Conservation (phyloP, 2,113 vertebrate species). For the Hylia prasina region DNA sequence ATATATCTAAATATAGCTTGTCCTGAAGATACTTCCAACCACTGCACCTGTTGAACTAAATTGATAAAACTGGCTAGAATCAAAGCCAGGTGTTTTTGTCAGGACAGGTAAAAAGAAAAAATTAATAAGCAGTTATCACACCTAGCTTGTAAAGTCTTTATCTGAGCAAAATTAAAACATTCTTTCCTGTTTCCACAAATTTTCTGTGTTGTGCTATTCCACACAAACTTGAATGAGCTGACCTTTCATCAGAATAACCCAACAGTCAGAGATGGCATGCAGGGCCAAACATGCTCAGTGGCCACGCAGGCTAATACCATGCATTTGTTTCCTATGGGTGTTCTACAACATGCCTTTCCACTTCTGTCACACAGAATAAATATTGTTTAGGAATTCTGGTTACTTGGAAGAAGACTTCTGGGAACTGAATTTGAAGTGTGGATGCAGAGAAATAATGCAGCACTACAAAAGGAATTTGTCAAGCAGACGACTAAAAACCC, state of each 20-base stretch:
- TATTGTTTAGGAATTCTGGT: conserved; percentile 57
- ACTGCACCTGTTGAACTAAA: background rate
- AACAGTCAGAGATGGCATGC: background rate
- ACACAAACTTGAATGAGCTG: background rate
- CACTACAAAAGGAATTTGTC: background rate
- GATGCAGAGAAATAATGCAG: background rate
- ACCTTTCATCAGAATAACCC: background rate
- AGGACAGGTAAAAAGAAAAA: background rate
- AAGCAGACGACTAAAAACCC: background rate
- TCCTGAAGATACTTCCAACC: background rate
- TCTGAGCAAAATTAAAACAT: background rate
- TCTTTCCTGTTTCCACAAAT: background rate
- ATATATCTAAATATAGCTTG: conserved; percentile 17
- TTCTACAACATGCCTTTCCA: conserved; percentile 47
- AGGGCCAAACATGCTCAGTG: background rate
- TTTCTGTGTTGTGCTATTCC: background rate
- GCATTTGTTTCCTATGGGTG: conserved; percentile 35
- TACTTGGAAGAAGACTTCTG: conserved; percentile 46
- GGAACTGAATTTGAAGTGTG: conserved; percentile 19
- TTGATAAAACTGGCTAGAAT: background rate
- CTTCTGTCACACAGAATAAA: conserved; percentile 48
- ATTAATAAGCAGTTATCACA: background rate
- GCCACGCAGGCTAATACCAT: background rate
- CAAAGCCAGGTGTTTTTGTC: background rate
- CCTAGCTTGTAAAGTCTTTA: background rate